A percentile compares a stretch with the other conserved stretches of the same genome.
phyloP scores from a whole-genome alignment of 2,797 vertebrate species.

The Zalophus californianus region DNA sequence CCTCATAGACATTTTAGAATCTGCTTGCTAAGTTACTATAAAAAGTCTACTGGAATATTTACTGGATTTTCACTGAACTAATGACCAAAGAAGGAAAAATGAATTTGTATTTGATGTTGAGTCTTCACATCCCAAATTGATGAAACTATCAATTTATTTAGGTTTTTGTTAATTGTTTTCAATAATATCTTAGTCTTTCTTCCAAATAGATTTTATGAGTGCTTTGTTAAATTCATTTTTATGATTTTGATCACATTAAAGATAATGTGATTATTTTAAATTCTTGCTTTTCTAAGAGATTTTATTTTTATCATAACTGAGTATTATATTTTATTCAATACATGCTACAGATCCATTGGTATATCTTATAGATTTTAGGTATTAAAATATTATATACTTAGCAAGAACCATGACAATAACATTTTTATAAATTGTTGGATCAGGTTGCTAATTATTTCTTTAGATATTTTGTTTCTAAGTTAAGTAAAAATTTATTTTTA shows the following conservation, averaged over 20 bases:
- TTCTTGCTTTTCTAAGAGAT: not conserved
- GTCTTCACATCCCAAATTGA: not conserved
- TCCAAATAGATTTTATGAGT: not conserved
- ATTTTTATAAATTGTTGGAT: not conserved
- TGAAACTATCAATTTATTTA: conserved; percentile 4
- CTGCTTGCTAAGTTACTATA: not conserved
- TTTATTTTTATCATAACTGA: not conserved
- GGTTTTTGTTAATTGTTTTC: not conserved
- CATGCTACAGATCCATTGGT: not conserved
- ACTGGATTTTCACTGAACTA: not conserved
- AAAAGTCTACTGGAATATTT: not conserved
- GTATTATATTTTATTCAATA: not conserved
- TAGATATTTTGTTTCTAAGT: not conserved
- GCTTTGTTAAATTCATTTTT: not conserved
- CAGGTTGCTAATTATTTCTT: not conserved
- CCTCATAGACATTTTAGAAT: not conserved
- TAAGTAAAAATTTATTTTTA: not conserved
- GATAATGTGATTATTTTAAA: not conserved
- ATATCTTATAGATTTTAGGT: not conserved
- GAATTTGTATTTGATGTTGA: not conserved
- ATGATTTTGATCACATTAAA: not conserved
- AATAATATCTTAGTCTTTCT: not conserved
- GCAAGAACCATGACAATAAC: not conserved
- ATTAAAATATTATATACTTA: not conserved
- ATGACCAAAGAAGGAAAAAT: not conserved